A percentile compares a stretch with the other conserved stretches of the same genome.
phyloP scores from a whole-genome alignment of 2,113 vertebrate genomes.

The Amblyornis subalaris region DNA sequence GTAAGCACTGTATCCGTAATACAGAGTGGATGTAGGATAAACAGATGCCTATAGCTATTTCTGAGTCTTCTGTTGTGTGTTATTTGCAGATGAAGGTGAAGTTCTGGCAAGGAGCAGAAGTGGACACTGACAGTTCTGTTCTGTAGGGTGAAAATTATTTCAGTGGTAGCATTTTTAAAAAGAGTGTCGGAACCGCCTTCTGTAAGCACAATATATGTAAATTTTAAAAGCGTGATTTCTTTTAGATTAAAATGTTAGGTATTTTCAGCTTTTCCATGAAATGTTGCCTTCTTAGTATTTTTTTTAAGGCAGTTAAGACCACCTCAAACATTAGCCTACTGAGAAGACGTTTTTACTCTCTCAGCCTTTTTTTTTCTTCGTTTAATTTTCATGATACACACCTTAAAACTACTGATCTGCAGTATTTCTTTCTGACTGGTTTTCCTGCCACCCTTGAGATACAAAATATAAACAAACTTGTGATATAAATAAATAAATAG shows the following conservation, averaged over 20 bases:
- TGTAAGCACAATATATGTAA: neutral
- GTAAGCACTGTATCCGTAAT: neutral
- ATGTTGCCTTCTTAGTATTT: neutral
- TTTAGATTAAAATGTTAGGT: neutral
- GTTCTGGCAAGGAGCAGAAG: neutral
- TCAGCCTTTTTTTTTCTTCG: neutral
- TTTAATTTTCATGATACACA: neutral
- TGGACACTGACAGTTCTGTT: neutral
- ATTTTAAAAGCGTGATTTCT: neutral
- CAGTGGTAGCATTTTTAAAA: neutral
- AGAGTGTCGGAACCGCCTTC: neutral
- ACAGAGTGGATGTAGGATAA: neutral
- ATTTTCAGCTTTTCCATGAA: neutral
- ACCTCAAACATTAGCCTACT: neutral
- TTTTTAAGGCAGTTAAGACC: neutral
- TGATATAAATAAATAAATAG: neutral
- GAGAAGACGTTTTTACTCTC: neutral
- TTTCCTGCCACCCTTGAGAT: neutral
- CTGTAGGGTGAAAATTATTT: neutral
- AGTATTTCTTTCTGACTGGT: neutral
- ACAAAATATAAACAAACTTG: neutral
- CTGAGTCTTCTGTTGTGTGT: neutral
- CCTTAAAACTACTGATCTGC: neutral
- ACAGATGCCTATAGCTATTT: neutral
- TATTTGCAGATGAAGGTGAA: neutral